Conservation (phyloP, 2,113 vertebrate genomes). For the Anser brachyrhynchus region DNA sequence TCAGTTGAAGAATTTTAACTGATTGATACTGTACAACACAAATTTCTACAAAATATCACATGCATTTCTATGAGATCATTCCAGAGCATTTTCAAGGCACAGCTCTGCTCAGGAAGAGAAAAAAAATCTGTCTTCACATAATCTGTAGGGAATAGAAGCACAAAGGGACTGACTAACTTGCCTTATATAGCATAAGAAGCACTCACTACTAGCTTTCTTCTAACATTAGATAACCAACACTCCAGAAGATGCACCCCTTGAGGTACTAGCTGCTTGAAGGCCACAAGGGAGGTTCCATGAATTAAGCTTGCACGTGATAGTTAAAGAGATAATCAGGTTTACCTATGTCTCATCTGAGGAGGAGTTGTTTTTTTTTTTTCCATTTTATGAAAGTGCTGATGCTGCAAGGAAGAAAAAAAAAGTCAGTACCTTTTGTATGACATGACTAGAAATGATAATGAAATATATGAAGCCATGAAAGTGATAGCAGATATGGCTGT, state of each 20-base stretch:
- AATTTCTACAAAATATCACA: not conserved
- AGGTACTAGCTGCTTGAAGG: not conserved
- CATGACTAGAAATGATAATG: not conserved
- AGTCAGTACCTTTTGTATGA: not conserved
- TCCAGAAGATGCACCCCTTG: not conserved
- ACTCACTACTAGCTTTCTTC: not conserved
- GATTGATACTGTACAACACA: not conserved
- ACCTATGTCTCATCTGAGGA: not conserved
- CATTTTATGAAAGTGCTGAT: not conserved
- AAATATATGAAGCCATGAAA: not conserved
- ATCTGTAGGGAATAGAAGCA: not conserved
- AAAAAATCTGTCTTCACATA: not conserved
- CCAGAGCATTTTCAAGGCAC: not conserved
- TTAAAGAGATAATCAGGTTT: not conserved
- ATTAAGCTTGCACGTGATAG: not conserved
- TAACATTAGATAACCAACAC: not conserved
- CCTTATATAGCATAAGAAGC: not conserved
- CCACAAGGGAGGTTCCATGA: not conserved
- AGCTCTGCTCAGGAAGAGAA: not conserved
- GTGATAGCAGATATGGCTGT: constrained; percentile 9
- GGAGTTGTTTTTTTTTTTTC: not conserved
- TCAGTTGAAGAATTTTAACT: not conserved
- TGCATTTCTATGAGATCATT: not conserved
- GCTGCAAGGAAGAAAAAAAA: not conserved
- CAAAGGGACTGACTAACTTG: not conserved